A percentile compares a stretch with the other conserved stretches of the same genome.
These are phyloP conservation scores for Heteractis magnifica DNA, from an alignment of 92 coral and sea anemone species.

Conservation along the genomic window DNA sequence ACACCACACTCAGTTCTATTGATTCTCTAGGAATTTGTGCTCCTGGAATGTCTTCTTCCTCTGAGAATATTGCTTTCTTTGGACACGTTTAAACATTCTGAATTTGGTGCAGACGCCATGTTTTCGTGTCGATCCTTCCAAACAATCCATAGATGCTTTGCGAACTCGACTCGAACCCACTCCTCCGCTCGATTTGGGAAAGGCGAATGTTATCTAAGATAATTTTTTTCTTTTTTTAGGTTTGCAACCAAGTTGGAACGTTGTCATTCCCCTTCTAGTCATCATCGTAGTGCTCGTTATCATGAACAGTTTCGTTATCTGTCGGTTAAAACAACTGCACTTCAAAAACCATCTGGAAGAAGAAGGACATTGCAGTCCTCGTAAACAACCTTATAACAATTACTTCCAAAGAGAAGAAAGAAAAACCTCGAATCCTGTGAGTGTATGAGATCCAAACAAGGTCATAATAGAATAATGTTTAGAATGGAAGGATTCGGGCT, in stretches of 20 bases:
- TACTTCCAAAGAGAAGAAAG: constrained; percentile 4
- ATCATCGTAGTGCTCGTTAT: constrained; percentile 51
- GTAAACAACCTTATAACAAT: background rate
- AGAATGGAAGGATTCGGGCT: background rate
- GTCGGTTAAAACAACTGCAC: constrained; percentile 35
- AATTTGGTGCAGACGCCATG: no score
- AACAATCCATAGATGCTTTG: no score
- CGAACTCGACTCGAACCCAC: no score
- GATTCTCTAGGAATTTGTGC: no score
- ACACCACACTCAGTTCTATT: no score
- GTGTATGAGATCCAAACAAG: background rate
- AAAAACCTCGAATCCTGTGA: constrained; percentile 18
- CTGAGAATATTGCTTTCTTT: no score
- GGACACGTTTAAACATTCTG: no score
- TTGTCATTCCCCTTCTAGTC: constrained; percentile 57
- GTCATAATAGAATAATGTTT: background rate
- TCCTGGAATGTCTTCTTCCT: no score
- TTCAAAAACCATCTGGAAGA: constrained; percentile 12
- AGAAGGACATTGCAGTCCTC: background rate
- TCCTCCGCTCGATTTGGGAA: no score
- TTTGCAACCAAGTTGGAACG: constrained; percentile 51
- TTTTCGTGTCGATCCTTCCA: no score
- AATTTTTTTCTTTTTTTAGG: constrained; percentile 16
- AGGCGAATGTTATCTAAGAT: no score
- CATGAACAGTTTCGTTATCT: constrained; percentile 57